Conservation (phyloP, 2,888 invertebrate genomes). For the Drosophila nr. fundita region DNA sequence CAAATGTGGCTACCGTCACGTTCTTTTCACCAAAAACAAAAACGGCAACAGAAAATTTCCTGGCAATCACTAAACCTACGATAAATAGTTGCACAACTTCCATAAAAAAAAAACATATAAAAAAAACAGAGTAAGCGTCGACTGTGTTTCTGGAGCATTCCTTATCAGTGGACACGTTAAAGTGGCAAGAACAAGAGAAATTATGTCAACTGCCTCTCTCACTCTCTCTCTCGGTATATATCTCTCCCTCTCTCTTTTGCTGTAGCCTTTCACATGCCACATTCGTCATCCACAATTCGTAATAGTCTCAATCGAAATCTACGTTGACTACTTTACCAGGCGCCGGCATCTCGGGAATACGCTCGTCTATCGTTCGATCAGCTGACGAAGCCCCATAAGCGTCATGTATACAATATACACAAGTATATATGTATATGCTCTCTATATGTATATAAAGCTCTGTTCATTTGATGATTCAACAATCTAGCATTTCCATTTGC, state of each 20-base stretch:
- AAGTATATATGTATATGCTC: neutral
- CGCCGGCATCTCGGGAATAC: conserved; percentile 43
- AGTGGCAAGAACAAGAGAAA: conserved; percentile 33
- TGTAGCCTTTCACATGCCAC: neutral
- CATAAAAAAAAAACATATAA: conserved; percentile 5
- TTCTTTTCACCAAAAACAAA: conserved; percentile 26
- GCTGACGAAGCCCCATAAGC: conserved; percentile 31
- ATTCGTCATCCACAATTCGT: conserved; percentile 24
- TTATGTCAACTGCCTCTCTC: conserved; percentile 42
- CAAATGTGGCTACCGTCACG: conserved; percentile 36
- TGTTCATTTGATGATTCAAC: conserved; percentile 54
- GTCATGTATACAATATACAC: neutral
- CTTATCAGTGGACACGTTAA: conserved; percentile 39
- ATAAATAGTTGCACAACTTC: conserved; percentile 37
- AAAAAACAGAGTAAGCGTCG: conserved; percentile 2
- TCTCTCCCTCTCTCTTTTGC: neutral
- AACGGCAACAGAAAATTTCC: conserved; percentile 7
- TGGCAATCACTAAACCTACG: conserved; percentile 15
- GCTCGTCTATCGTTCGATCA: conserved; percentile 42
- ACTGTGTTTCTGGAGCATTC: conserved; percentile 27
- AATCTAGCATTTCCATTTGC: conserved; percentile 17
- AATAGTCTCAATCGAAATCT: conserved; percentile 22
- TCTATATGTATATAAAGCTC: neutral
- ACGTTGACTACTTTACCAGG: conserved; percentile 22
- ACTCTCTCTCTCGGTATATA: neutral